These are phyloP conservation scores for Hemitrygon akajei DNA, from an alignment of 2,797 vertebrate genomes.

Conservation along the genomic window DNA sequence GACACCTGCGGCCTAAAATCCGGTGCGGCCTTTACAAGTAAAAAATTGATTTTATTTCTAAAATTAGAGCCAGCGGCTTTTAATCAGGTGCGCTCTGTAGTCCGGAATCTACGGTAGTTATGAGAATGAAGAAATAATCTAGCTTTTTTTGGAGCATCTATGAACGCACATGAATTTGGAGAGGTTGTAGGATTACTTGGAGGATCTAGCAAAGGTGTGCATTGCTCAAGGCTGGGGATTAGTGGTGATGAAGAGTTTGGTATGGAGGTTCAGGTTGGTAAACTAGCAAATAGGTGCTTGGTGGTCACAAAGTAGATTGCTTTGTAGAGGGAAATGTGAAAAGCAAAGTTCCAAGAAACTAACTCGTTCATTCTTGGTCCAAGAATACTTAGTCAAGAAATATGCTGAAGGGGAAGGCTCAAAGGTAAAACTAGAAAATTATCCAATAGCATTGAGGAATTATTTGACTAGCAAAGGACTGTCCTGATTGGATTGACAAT, in stretches of 20 bases:
- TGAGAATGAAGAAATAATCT: too few species aligned
- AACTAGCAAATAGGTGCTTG: background rate
- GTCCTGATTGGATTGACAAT: background rate
- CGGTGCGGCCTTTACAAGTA: too few species aligned
- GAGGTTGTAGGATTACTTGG: too few species aligned
- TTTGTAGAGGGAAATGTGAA: fast-evolving
- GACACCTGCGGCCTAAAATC: too few species aligned
- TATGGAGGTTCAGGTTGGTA: background rate
- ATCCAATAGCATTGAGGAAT: background rate
- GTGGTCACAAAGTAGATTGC: background rate
- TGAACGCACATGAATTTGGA: background rate
- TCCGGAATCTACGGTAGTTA: too few species aligned
- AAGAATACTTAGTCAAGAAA: background rate
- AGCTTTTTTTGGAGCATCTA: too few species aligned
- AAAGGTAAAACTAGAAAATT: background rate
- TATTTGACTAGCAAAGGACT: background rate
- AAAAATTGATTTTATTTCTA: too few species aligned
- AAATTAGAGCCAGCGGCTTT: too few species aligned
- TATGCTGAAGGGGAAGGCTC: background rate
- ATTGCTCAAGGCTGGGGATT: too few species aligned
- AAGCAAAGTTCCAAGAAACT: background rate
- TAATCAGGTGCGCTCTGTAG: too few species aligned
- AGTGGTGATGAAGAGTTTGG: too few species aligned
- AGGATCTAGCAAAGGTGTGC: background rate
- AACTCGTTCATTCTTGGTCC: background rate